These are phyloP conservation scores for Synergus itoensis DNA, from an alignment of 2,888 invertebrate genomes.

Conservation along the genomic window DNA sequence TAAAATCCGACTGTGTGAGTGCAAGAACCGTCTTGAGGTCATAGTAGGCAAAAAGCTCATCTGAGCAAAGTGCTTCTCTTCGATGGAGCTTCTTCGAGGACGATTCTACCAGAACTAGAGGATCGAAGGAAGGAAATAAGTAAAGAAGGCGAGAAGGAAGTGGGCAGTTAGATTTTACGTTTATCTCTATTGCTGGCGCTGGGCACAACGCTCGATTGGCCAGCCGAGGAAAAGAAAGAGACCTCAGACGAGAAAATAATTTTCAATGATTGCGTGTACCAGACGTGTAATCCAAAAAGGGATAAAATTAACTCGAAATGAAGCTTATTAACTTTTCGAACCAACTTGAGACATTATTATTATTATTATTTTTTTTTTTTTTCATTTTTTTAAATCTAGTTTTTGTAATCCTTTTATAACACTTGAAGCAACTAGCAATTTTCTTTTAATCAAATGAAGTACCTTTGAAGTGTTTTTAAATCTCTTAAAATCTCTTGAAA, in stretches of 20 bases:
- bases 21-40: no score
- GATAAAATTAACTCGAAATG: neutral
- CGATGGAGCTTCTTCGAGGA: conserved; percentile 37
- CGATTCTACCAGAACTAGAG: conserved; percentile 51
- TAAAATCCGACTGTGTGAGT: neutral
- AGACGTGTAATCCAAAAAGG: neutral
- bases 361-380: no score
- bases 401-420: no score
- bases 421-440: no score
- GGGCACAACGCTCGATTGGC: conserved; percentile 55
- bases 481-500: no score
- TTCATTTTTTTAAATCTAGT: no score
- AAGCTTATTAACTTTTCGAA: neutral
- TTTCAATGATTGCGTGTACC: neutral
- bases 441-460: no score
- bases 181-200: conserved; percentile 64
- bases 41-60: conserved; percentile 47
- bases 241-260: neutral
- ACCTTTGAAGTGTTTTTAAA: no score
- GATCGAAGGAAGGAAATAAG: conserved; percentile 50
- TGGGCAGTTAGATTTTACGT: conserved; percentile 73
- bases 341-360: neutral
- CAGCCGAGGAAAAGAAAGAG: conserved; percentile 3
- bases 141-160: conserved; percentile 6
- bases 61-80: conserved; percentile 54